Evolutionary conservation across 2,797 vertebrate species (phyloP).

Genomic region (Brachyalestes nurse): DNA sequence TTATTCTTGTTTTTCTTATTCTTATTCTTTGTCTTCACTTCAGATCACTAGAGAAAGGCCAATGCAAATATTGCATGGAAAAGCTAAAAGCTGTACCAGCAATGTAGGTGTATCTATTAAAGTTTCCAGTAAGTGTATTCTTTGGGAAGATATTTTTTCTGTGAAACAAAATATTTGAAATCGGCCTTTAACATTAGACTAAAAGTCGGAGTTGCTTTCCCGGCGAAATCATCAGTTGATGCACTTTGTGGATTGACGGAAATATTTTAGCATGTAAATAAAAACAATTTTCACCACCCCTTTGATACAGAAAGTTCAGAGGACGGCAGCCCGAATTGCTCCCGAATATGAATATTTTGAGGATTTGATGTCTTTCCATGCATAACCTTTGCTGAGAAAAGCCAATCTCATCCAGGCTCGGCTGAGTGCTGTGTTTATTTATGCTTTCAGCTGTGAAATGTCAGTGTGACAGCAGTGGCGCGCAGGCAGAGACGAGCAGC

Average conservation of each 20-base stretch:
- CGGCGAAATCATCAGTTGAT: not conserved
- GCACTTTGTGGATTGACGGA: not conserved
- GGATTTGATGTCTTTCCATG: conserved; percentile 71
- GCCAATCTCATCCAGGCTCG: conserved; percentile 71
- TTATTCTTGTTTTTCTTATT: no score
- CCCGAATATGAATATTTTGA: conserved; percentile 29
- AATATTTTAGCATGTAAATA: conserved; percentile 29
- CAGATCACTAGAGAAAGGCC: no score
- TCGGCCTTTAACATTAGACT: not conserved
- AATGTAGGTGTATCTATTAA: no score
- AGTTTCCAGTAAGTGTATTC: no score
- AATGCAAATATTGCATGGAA: no score
- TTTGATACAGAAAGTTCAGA: conserved; percentile 4
- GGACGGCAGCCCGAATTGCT: conserved; percentile 4
- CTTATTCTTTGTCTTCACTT: no score
- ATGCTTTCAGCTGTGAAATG: conserved; percentile 70
- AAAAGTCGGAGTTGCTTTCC: not conserved
- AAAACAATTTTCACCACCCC: conserved; percentile 2
- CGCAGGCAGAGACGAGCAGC: conserved; percentile 67
- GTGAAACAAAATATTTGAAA: not conserved
- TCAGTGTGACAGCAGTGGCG: conserved; percentile 74
- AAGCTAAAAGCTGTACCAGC: no score
- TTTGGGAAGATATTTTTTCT: no score
- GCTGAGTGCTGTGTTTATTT: conserved; percentile 63
- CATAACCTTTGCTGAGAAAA: conserved; percentile 67